Base-by-base conservation (phyloP, 1,140 invertebrate genomes). In the Drosophila fuyamai region DNA sequence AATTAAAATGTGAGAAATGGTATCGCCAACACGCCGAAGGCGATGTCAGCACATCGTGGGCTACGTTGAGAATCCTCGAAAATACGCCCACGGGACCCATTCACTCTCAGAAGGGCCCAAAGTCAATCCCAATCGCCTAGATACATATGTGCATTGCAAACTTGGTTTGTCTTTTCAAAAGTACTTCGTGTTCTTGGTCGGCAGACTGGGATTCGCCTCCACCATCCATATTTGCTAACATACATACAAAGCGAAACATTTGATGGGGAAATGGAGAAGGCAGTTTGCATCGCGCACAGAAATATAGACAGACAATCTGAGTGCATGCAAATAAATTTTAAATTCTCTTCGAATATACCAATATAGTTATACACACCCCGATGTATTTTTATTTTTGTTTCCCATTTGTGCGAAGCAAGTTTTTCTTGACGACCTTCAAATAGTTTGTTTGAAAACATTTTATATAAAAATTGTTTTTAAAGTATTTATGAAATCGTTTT, bases 11-110 rank as follows among this genome's bases (percentile, higher is more conserved):
- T 62, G 27, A 50, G 48, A 72, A 79, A 78, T 81, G 53, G 66
- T 47, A 81, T 40, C 47, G 56, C 47, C 63, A 81, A 46, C 61
- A 58, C 16, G 51, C 53, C 60, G 71, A 76, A 43, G 54, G 54
- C 32, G 43, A 46, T 58, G 53, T 65, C 56, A 70, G 67, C 76
- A 86, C 51, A 61, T 32, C 76, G 46, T 38, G 60, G 10, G 38
- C 29, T 16, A 27, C 43, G 29, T 38, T 23, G 32, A 59, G 43
- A 50, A n/a, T 32, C 41, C 51, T 53, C 67, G 41, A 44, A 86
- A 85, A 86, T 62, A 82, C 74, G 46, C 81, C 65, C 81, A 51
- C 50, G 81, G 79, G 81, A 85, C 53, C 73, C 82, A 79, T 86
- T 81, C 72, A 59, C 60, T 53, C 59, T 41, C 54, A 7, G 46